phyloP scores from a whole-genome alignment of 1,140 invertebrate species.

The Calliopsis andreniformis region DNA sequence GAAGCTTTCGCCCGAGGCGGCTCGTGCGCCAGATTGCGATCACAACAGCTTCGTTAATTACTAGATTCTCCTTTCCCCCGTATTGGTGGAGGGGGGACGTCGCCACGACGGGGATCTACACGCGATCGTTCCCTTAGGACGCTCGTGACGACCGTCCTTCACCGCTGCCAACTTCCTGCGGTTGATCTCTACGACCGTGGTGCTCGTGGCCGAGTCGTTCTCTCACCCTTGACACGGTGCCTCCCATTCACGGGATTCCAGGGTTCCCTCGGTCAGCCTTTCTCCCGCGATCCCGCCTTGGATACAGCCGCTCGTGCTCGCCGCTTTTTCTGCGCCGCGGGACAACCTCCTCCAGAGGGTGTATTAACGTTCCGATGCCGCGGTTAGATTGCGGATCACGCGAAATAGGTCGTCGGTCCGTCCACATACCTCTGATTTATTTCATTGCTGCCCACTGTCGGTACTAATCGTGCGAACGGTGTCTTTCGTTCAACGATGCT shows the following conservation, averaged over 20 bases:
- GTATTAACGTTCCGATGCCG: conserved; percentile 9
- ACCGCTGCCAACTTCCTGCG: conserved; percentile 28
- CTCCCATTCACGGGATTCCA: conserved; percentile 33
- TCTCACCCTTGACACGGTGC: conserved; percentile 60
- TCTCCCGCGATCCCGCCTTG: conserved; percentile 19
- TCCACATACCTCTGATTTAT: not conserved
- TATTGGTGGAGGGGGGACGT: not conserved
- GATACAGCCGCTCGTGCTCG: conserved; percentile 16
- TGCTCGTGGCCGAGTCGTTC: conserved; percentile 48
- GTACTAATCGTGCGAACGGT: not conserved
- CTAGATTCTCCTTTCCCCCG: conserved; percentile 60
- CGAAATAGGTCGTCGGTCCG: not conserved
- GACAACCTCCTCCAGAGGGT: not conserved
- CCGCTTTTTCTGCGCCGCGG: conserved; percentile 17
- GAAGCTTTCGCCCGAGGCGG: conserved; percentile 60
- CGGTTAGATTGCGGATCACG: not conserved
- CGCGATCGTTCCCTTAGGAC: conserved; percentile 24
- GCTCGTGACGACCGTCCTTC: conserved; percentile 43
- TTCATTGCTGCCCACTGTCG: not conserved
- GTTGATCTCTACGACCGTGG: conserved; percentile 28
- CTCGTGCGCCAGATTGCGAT: conserved; percentile 72
- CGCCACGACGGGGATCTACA: conserved; percentile 8
- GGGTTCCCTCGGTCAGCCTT: not conserved
- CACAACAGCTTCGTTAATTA: conserved; percentile 76
- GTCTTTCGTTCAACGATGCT: not conserved